Evolutionary conservation across 2,113 vertebrate genomes (phyloP), one percentile per base, ranked within the genome.

Genomic region (Platichthys flesus): DNA sequence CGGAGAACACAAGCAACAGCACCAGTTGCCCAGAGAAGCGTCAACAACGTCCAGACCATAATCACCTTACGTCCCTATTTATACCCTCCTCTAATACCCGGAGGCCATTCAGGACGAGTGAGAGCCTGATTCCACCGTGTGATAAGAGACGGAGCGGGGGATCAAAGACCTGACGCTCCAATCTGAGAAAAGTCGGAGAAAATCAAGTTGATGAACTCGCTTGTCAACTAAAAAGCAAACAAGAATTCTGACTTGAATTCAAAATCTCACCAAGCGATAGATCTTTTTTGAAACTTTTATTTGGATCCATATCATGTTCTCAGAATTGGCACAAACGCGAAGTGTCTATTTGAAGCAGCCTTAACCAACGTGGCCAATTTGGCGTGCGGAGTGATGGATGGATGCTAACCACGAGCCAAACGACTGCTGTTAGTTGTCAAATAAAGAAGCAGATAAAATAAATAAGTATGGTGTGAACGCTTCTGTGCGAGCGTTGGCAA

Each of bases 31-130:
- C 37, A 71, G 56, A 71, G 67, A 76, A 18, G 40, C 8, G 9
- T 57, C 54, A 40, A 57, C 45, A 66, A 63, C 20, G 40, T 12
- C 56, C 72, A 78, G 60, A 62, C 42, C 68, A 21, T 64, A 86
- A 89, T 85, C 87, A 85, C 61, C 79, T 88, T 85, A 86, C 69
- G 61, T 76, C 64, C 20, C 84, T 86, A 80, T 89, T 83, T 88
- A 89, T 86, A 81, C 49, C 24, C 69, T 74, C 49, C 54, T 67
- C 62, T 88, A 84, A 86, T 76, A 87, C 77, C 79, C 45, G 65
- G 47, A 77, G 62, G 64, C 65, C 52, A 59, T 56, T 52, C 16
- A 67, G 56, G 69, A 4, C 20, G 37, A 45, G 45, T 37, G 51
- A 55, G 24, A 6, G 31, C 52, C 71, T 56, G 65, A 67, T 28